A percentile compares a stretch with the other conserved stretches of the same genome.
phyloP scores from a whole-genome alignment of 2,797 vertebrate species.

The Kryptopterus vitreolus region DNA sequence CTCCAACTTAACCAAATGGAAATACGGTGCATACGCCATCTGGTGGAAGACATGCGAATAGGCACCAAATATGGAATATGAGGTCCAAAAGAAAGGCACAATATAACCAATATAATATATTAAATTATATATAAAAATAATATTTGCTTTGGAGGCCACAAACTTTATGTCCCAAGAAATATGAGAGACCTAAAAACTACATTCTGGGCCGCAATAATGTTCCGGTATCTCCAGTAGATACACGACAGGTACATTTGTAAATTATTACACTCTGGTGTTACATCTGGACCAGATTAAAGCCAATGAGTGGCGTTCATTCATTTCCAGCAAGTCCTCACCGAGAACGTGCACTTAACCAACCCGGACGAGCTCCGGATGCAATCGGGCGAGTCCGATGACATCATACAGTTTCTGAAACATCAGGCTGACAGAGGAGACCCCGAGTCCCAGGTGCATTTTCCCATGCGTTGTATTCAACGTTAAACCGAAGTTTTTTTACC shows the following conservation, averaged over 20 bases:
- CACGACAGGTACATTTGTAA: not conserved
- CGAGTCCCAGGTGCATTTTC: slow-evolving; percentile 78
- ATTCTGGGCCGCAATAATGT: not conserved
- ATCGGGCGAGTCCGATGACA: slow-evolving; percentile 75
- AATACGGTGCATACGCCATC: no score
- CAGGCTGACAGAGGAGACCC: slow-evolving; percentile 84
- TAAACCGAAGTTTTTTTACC: no score
- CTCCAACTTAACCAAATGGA: no score
- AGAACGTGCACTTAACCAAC: slow-evolving; percentile 81
- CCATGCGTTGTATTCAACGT: not conserved
- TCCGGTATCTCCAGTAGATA: not conserved
- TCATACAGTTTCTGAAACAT: slow-evolving; percentile 83
- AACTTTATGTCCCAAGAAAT: no score
- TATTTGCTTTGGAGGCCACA: no score
- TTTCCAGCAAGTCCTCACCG: slow-evolving; percentile 75
- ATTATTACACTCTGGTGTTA: not conserved
- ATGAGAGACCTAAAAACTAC: not conserved
- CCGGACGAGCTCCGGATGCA: slow-evolving; percentile 75
- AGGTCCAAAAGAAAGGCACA: no score
- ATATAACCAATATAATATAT: no score
- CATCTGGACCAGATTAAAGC: not conserved
- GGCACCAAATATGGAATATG: no score
- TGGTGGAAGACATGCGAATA: no score
- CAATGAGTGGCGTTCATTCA: not conserved
- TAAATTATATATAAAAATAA: no score